phyloP scores from a whole-genome alignment of 2,113 vertebrate genomes.

The Thunnus thynnus region DNA sequence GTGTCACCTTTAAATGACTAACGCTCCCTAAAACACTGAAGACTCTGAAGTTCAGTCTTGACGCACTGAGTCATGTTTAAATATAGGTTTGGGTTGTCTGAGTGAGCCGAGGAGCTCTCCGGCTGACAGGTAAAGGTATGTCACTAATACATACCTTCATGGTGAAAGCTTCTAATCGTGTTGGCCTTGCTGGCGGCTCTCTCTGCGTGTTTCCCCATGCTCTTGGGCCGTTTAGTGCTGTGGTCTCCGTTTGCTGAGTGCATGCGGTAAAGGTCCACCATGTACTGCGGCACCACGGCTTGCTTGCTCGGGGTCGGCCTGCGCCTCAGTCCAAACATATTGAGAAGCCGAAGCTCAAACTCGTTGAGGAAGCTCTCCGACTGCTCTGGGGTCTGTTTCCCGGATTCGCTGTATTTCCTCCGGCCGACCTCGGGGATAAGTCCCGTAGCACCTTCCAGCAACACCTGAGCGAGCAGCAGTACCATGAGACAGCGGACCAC shows the following conservation, averaged over 20 bases:
- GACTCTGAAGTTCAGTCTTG: constrained; percentile 69
- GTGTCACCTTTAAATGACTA: constrained; percentile 78
- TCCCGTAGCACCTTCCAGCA: constrained; percentile 93
- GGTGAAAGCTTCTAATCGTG: constrained; percentile 98
- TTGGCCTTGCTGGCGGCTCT: constrained; percentile 94
- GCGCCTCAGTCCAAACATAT: constrained; percentile 95
- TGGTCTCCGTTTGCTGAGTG: constrained; percentile 90
- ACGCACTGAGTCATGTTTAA: constrained; percentile 80
- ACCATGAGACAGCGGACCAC: constrained; percentile 95
- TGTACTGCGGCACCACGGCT: constrained; percentile 95
- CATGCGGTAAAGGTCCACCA: constrained; percentile 96
- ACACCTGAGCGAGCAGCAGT: constrained; percentile 96
- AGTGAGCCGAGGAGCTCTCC: constrained; percentile 60
- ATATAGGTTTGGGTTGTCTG: constrained; percentile 79
- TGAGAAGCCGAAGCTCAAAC: constrained; percentile 95
- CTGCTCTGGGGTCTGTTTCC: constrained; percentile 87
- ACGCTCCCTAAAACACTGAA: constrained; percentile 70
- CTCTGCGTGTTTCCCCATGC: constrained; percentile 90
- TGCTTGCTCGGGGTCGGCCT: constrained; percentile 93
- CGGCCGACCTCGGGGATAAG: constrained; percentile 95
- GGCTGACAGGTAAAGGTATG: constrained; percentile 81
- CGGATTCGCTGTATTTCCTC: constrained; percentile 90
- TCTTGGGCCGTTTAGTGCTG: constrained; percentile 81
- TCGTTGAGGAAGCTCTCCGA: constrained; percentile 92
- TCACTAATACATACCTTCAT: constrained; percentile 92